Evolutionary conservation across 2,888 invertebrate genomes (phyloP).

Genomic region (Mimachlamys varia): DNA sequence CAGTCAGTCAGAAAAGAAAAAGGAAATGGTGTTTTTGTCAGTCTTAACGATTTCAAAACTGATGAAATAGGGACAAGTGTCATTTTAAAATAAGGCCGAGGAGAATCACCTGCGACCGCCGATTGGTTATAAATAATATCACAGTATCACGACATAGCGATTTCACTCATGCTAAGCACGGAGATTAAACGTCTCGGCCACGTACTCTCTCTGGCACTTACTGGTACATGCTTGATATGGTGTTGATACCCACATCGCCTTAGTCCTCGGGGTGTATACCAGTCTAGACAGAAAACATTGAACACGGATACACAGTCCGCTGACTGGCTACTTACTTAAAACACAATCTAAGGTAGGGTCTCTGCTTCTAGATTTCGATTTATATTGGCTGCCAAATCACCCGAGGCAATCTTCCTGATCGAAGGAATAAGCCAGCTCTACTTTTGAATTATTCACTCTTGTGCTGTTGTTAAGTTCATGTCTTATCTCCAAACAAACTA

Average conservation of each 20-base stretch:
- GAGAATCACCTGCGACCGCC: too few species aligned
- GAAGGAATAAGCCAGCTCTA: too few species aligned
- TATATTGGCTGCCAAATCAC: not conserved
- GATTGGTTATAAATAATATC: not conserved
- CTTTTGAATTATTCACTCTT: too few species aligned
- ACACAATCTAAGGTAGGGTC: not conserved
- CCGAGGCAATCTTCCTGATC: not conserved
- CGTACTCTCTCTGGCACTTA: not conserved
- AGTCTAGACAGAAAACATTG: conserved; percentile 11
- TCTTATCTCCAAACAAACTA: not conserved
- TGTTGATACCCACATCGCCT: not conserved
- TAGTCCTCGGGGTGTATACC: not conserved
- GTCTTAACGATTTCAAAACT: too few species aligned
- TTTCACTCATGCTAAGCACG: not conserved
- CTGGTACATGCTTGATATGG: not conserved
- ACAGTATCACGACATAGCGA: not conserved
- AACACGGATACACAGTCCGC: not conserved
- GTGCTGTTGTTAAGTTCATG: too few species aligned
- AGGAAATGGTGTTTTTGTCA: too few species aligned
- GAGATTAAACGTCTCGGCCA: not conserved
- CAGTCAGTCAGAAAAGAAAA: too few species aligned
- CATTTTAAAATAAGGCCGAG: too few species aligned
- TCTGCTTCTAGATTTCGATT: not conserved
- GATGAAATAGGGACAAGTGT: too few species aligned
- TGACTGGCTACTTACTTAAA: not conserved